Percentiles rank a stretch among this genome's conserved stretches.
Evolutionary conservation across 2,113 vertebrate genomes (phyloP).

Genomic region (Pelvicachromis taeniatus): DNA sequence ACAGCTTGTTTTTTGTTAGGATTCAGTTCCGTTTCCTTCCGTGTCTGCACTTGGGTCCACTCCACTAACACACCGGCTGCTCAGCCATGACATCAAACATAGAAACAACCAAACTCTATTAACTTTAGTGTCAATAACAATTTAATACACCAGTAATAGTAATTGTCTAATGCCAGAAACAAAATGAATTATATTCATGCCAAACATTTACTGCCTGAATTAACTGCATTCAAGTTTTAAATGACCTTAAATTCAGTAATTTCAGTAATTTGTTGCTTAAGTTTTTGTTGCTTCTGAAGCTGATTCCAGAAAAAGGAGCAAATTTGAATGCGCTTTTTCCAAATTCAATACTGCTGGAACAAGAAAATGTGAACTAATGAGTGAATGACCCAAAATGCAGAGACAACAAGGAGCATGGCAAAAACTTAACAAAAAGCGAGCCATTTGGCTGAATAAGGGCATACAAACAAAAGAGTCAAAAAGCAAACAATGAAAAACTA

Average conservation of each 20-base stretch:
- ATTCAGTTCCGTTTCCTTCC: background rate
- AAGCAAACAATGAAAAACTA: no score
- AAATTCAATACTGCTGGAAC: no score
- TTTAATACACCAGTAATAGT: rapidly evolving
- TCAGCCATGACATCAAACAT: background rate
- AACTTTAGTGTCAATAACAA: background rate
- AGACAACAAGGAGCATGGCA: no score
- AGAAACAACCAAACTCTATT: background rate
- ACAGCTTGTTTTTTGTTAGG: background rate
- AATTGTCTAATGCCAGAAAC: background rate
- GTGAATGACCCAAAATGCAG: no score
- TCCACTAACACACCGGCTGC: background rate
- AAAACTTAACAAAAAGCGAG: no score
- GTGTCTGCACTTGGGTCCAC: background rate
- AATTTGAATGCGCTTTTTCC: no score
- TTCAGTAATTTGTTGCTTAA: no score
- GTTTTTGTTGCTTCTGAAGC: no score
- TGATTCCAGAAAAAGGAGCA: no score
- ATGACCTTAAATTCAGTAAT: no score
- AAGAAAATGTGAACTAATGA: background rate
- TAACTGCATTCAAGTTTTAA: background rate
- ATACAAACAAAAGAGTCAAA: no score
- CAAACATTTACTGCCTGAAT: background rate
- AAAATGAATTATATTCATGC: background rate
- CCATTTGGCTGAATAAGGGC: no score